phyloP scores from a whole-genome alignment of 2,797 vertebrate genomes.

The Gila robusta region DNA sequence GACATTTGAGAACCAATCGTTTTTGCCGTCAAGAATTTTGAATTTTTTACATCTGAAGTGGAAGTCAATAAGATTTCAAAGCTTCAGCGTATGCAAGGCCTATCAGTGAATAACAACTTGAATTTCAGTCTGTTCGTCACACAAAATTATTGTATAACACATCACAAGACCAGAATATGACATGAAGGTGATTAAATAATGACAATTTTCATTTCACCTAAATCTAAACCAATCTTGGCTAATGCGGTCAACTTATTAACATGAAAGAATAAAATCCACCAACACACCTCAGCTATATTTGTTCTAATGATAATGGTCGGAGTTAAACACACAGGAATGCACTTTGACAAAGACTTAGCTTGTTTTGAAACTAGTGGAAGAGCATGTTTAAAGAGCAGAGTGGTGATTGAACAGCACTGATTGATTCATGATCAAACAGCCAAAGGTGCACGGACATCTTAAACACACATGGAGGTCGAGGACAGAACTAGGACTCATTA shows the following conservation, averaged over 20 bases:
- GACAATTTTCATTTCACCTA: background rate
- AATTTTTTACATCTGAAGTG: background rate
- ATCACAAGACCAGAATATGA: background rate
- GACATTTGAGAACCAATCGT: background rate
- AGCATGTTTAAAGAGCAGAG: slow-evolving; percentile 48
- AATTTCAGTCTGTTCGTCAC: background rate
- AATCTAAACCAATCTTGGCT: background rate
- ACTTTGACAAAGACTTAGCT: slow-evolving; percentile 34
- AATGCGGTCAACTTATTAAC: background rate
- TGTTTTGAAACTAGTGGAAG: slow-evolving; percentile 46
- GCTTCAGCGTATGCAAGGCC: background rate
- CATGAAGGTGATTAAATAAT: background rate
- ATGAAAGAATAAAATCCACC: background rate
- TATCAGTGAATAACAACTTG: background rate
- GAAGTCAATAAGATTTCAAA: background rate
- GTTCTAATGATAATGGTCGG: background rate
- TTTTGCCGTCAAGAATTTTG: background rate
- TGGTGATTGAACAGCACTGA: slow-evolving; percentile 67
- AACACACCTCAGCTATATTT: background rate
- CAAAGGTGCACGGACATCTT: slow-evolving; percentile 51
- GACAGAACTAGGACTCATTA: slow-evolving; percentile 5
- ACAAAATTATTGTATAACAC: background rate
- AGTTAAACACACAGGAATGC: slow-evolving; percentile 20
- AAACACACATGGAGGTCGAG: slow-evolving; percentile 26
- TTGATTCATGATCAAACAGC: slow-evolving; percentile 62